Percentiles rank a stretch among this genome's conserved stretches.
These are phyloP conservation scores for Bolinopsis microptera DNA, from an alignment of 37 sponge, comb jelly and placozoan species.

Conservation along the genomic window DNA sequence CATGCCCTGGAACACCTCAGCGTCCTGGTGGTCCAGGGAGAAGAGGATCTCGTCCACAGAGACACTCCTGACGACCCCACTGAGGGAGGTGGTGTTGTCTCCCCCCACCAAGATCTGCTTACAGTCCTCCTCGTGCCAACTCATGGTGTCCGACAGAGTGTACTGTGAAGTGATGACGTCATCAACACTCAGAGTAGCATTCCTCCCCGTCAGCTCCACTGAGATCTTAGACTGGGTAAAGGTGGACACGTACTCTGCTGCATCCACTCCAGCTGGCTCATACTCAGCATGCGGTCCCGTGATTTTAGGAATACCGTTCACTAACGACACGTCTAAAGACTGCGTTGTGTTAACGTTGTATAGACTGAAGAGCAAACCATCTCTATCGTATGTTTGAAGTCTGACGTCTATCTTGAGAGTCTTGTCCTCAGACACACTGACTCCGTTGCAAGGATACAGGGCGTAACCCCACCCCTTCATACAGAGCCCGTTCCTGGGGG, in stretches of 20 bases:
- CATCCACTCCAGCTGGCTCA: not conserved
- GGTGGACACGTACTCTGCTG: not conserved
- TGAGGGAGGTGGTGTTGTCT: not conserved
- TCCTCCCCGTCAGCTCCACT: not conserved
- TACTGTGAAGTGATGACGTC: not conserved
- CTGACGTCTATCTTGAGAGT: not conserved
- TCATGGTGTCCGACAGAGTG: not conserved
- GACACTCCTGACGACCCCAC: conserved; percentile 22
- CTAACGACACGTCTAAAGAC: not conserved
- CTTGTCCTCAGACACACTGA: not conserved
- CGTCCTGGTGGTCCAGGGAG: conserved; percentile 6
- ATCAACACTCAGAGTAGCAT: not conserved
- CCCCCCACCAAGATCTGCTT: conserved; percentile 47
- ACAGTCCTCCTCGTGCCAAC: conserved; percentile 33
- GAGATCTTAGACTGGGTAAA: not conserved
- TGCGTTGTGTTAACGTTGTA: conserved; percentile 13
- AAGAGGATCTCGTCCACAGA: conserved; percentile 3
- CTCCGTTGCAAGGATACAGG: conserved; percentile 23
- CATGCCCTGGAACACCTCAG: conserved; percentile 23
- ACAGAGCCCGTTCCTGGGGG: conserved; percentile 13
- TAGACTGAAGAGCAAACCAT: conserved; percentile 24
- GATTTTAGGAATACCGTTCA: not conserved
- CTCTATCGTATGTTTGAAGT: conserved; percentile 17
- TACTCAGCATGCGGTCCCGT: not conserved
- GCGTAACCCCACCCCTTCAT: conserved; percentile 62